Base-by-base conservation (phyloP, 2,888 invertebrate species). In the Busseola fusca region DNA sequence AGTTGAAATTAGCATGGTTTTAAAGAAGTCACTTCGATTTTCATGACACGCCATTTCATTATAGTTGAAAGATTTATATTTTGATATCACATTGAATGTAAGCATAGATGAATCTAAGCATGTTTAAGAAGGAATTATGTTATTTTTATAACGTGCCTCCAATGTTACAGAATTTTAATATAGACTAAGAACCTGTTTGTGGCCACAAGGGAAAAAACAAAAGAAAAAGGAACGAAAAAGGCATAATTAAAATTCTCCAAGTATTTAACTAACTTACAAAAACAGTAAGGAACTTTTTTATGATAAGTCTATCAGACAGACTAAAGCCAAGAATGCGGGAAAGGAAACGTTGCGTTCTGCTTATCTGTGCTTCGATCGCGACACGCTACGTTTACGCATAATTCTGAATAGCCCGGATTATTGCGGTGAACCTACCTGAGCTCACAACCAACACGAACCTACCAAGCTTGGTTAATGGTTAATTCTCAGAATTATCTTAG, bases 321-420 rank as follows among this genome's bases (percentile, higher is more conserved):
- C 42, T 64, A 63, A 71, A 66, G n/a, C 14, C 4, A 58, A 42
- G 56, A 68, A 76, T 81, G 77, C 48, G 78, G 59, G 64, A 25
- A 56, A 78, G 73, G 82, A 79, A 79, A 67, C 60, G 73, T 80
- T 73, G 79, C 79, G 82, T 78, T 82, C 60, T 67, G 50, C 57
- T 37, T 73, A 80, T 80, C 79, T 67, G 7, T 16, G 42, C 12
- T 50, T 54, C 5, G 69, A 80, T 80, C 82, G 30, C 50, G 14
- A 69, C 82, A 82, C 82, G 79, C 78, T 25, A 82, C 50, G 66
- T 66, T 74, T 64, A 81, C 72, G 79, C 78, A 72, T 69, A 57
- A 12, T 54, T 69, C n/a, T 27, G 63, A 65, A 70, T 59, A 45
- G 54, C 30, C 60, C 30, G 54, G 60, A 72, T 81, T 81, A 69